Base-by-base conservation (phyloP, 2,797 vertebrate species). In the Oceanodroma leucorhoa region DNA sequence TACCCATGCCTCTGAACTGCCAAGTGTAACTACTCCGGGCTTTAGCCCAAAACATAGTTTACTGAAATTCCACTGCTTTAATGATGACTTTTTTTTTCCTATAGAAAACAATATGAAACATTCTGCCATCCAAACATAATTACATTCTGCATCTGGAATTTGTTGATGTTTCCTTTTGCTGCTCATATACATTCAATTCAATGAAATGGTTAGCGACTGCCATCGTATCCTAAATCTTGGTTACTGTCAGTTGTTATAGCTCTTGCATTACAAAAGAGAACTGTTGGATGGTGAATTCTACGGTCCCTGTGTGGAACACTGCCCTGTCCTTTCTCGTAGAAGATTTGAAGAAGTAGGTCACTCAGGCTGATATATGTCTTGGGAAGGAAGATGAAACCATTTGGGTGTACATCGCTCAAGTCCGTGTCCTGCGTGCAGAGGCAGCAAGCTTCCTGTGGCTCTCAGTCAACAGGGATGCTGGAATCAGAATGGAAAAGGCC, bases 11-110 rank as follows among this genome's bases (percentile, higher is more conserved):
- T 97, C 95, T 95, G 83, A 84, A 94, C 95, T 97, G 96, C 95
- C 96, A 96, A 97, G 93, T 96, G 95, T 93, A 96, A 96, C 96
- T 96, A 93, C 95, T 97, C 95, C 94, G 96, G 96, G 95, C 96
- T 92, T 70, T 51, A 96, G 87, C 94, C 96, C 96, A 97, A 94
- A 96, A 94, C 87, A 94, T 58, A 96, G 95, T 96, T 97, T 96
- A 94, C 95, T 96, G 94, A 96, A 97, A 96, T 96, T 96, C 96
- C 95, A 94, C 90, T 94, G 91, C 94, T 95, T 96, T 95, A 94
- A 96, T 94, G 95, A 94, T 90, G 77, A 66, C 76, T 81, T 90
- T 93, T 96, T 78, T 83, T 84, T 53, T 27, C 89, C 92, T 94
- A 83, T 92, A 97, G 95, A 96, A 97, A 97, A 97, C 95, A 96